Evolutionary conservation across 1,140 invertebrate species (phyloP), one percentile per base, ranked within the genome.

Genomic region (Dendrolimus kikuchii): DNA sequence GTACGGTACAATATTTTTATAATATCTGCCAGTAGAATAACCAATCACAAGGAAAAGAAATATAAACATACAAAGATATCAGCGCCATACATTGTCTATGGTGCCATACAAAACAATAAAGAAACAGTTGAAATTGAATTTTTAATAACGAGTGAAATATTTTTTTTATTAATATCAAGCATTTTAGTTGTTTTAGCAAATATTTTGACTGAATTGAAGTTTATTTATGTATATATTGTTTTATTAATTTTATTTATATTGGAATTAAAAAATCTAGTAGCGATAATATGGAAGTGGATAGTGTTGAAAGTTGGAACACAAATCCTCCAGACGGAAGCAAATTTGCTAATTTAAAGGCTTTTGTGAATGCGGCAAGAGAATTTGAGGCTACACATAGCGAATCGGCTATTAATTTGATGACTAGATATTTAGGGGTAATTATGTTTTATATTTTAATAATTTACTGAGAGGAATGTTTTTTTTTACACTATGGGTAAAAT

Each of bases 321-420:
- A 82, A 77, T 57, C 38, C 65, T 45, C 47, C 64, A 3, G 86
- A 88, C 40, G 68, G 62, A 59, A 66, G 77, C 46, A 88, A 86
- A 55, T 86, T 83, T 66, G 49, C 62, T 41, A 74, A 83, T 68
- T 74, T 87, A 64, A 88, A 86, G 57, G 76, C 77, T 47, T 88
- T 88, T 70, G 81, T 86, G 43, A 80, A 62, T 64, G 72, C 77
- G 48, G 81, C 86, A 38, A 70, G 86, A 48, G 83, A 88, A 60
- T 87, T 86, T 64, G 81, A 86, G 55, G 77, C 81, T 39, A 85
- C 84, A 10, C 84, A 86, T 48, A 87, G 79, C 63, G 84, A 88
- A 64, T 65, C 76, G 52, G 72, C 81, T 57, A 59, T 86, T 43
- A 84, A 80, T 71, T 64, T 85, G 43, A 81, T 88, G 81, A 88